Conservation (phyloP, 2,888 invertebrate genomes). For the Meiosimyza decipiens region DNA sequence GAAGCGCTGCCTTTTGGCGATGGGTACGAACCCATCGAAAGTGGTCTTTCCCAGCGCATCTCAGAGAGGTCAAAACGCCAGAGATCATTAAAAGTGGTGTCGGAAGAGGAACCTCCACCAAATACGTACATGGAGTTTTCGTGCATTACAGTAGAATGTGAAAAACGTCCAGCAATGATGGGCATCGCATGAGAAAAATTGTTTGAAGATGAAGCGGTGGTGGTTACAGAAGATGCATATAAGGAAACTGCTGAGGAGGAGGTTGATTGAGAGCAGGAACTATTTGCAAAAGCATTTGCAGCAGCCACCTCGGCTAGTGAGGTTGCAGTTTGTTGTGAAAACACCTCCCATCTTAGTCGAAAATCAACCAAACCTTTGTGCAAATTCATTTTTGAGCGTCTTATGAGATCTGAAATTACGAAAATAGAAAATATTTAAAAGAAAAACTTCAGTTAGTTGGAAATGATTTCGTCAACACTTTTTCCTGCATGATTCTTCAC, state of each 20-base stretch:
- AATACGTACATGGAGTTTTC: conserved; percentile 93
- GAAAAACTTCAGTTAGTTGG: too few species aligned
- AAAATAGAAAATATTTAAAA: background rate
- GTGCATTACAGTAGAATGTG: conserved; percentile 88
- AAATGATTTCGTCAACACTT: too few species aligned
- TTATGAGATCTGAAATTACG: conserved; percentile 77
- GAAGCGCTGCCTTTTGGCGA: conserved; percentile 96
- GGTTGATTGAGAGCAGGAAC: conserved; percentile 57
- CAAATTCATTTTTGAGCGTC: conserved; percentile 79
- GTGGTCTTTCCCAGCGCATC: conserved; percentile 84
- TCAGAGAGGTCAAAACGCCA: conserved; percentile 92
- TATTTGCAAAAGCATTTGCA: background rate
- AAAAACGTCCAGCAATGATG: conserved; percentile 90
- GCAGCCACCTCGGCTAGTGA: conserved; percentile 30
- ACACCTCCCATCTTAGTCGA: conserved; percentile 79
- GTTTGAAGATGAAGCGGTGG: conserved; percentile 3
- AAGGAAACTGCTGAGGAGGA: conserved; percentile 27
- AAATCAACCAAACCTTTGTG: conserved; percentile 81
- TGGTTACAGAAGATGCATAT: conserved; percentile 28
- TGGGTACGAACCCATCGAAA: conserved; percentile 84
- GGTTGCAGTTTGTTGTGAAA: conserved; percentile 57
- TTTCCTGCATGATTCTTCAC: too few species aligned
- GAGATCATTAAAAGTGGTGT: conserved; percentile 96
- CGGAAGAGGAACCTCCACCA: conserved; percentile 94
- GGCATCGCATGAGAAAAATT: conserved; percentile 66